Evolutionary conservation across 2,888 invertebrate genomes (phyloP).

Genomic region (Muscina levida): DNA sequence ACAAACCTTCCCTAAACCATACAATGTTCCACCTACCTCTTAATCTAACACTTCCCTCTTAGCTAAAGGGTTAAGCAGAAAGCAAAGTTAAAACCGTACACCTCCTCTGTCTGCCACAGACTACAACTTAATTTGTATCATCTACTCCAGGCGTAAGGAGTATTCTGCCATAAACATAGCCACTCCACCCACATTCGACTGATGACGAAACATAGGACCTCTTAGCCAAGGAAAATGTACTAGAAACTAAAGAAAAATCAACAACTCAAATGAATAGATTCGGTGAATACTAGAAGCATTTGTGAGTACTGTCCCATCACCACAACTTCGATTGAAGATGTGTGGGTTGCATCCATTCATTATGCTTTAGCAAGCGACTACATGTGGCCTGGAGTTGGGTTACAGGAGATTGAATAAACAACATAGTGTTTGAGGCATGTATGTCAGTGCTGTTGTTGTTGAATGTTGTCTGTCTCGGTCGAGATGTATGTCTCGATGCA

Average conservation of each 20-base stretch:
- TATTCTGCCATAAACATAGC: not conserved
- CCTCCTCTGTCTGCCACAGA: no score
- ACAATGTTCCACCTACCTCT: no score
- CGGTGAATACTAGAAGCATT: not conserved
- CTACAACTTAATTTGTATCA: slow-evolving; percentile 43
- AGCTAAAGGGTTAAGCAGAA: no score
- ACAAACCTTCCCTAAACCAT: no score
- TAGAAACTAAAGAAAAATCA: slow-evolving; percentile 1
- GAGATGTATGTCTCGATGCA: not conserved
- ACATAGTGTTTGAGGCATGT: slow-evolving; percentile 51
- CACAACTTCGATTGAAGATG: slow-evolving; percentile 18
- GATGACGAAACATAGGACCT: no score
- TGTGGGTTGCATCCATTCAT: slow-evolving; percentile 18
- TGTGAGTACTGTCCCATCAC: not conserved
- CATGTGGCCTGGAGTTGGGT: not conserved
- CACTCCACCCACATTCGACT: not conserved
- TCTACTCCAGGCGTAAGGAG: not conserved
- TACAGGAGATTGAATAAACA: slow-evolving; percentile 42
- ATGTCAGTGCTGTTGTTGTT: slow-evolving; percentile 12
- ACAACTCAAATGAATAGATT: not conserved
- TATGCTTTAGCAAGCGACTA: slow-evolving; percentile 10
- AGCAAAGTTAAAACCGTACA: no score
- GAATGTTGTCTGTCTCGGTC: slow-evolving; percentile 33
- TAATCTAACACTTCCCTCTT: no score
- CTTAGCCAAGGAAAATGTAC: no score